Percentiles rank a stretch among this genome's conserved stretches.
Conservation (phyloP, 2,888 invertebrate genomes). For the Cantharis rufa region DNA sequence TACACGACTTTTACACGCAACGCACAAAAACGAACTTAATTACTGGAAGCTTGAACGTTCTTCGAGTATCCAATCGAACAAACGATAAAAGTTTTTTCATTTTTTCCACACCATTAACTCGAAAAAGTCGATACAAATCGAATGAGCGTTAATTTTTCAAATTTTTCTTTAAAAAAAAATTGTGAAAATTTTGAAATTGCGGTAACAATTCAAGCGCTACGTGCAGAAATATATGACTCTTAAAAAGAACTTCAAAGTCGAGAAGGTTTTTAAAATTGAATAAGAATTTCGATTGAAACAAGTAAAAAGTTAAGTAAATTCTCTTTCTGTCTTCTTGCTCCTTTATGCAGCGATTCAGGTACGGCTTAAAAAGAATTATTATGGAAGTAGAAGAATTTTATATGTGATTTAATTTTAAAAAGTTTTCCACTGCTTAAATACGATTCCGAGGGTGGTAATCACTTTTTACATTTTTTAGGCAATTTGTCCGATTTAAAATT, state of each 20-base stretch:
- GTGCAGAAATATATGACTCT: neutral
- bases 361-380: neutral
- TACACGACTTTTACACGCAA: neutral
- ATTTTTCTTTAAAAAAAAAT: neutral
- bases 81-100: neutral
- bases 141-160: neutral
- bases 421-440: neutral
- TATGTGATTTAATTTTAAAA: neutral
- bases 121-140: neutral
- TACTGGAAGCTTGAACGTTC: neutral
- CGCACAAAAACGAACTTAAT: neutral
- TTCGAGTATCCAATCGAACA: neutral
- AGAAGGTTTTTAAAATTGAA: slow-evolving; percentile 2
- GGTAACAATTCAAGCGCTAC: neutral
- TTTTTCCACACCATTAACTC: neutral
- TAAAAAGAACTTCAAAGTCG: neutral
- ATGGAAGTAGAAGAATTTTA: neutral
- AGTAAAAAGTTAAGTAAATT: neutral
- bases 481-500: neutral
- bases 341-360: neutral
- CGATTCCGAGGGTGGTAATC: neutral
- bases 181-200: neutral
- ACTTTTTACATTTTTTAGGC: neutral
- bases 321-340: neutral
- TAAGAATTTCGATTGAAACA: neutral